Base-by-base conservation (phyloP, 2,113 vertebrate species). In the Perca fluviatilis region DNA sequence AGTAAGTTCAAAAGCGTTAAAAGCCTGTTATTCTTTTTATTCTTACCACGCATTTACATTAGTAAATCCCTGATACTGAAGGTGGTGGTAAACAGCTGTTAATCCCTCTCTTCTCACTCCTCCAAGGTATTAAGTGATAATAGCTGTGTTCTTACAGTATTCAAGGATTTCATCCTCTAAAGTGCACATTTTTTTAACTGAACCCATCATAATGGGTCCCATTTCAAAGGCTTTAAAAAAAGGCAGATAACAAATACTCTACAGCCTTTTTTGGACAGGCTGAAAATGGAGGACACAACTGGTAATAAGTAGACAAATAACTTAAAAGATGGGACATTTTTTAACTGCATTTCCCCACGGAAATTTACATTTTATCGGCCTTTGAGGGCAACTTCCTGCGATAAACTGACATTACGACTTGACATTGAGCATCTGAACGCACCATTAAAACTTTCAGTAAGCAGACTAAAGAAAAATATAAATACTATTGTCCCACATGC, bases 111-210 rank as follows among this genome's bases (percentile, higher is more conserved):
- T 67, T 36, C 14, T 61, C 58, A 47, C 19, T 60, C 14, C n/a
- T 65, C 43, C 30, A 53, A 4, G 57, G 72, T 64, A 60, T 71
- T 65, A 83, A 77, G 67, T 57, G 25, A 46, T 30, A 62, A 62
- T 25, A 73, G 19, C 21, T 62, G 25, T 50, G 63, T 75, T 49
- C 18, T 77, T 51, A 11, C 40, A 43, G 40, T 43, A 51, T 54
- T 64, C 58, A 40, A 21, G 40, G 40, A 11, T n/a, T 66, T 51
- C 53, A 40, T 66, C 43, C 78, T 25, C 51, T 65, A 23, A 49
- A 72, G 60, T 64, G 67, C 25, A 4, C 6, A 2, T 51, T 14
- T 46, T 10, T 25, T 43, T 6, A 16, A 76, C 74, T 43, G 15
- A 62, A 30, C 51, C 7, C 50, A 47, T 6, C 49, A 3, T 57